A percentile compares a stretch with the other conserved stretches of the same genome.
phyloP scores from a whole-genome alignment of 2,113 vertebrate genomes.

The Diadophis punctatus region DNA sequence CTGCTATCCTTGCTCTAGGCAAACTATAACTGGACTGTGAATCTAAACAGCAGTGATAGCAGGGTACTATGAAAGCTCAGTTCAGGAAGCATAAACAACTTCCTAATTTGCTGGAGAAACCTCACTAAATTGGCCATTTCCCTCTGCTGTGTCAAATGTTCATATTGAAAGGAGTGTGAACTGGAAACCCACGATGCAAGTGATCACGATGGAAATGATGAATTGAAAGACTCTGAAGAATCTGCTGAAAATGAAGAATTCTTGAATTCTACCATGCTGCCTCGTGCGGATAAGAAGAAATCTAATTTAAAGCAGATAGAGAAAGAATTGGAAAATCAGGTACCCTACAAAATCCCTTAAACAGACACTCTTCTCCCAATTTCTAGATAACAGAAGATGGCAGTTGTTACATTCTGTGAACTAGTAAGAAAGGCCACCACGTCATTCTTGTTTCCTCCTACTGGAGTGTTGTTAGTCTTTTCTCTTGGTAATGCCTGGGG shows the following conservation, averaged over 20 bases:
- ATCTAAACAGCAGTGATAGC: neutral
- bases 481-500: neutral
- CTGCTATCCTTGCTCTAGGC: neutral
- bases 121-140: neutral
- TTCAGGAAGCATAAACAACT: neutral
- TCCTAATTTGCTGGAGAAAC: neutral
- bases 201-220: conserved; percentile 76
- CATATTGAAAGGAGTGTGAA: conserved; percentile 74
- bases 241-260: conserved; percentile 69
- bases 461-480: neutral
- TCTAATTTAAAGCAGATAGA: conserved; percentile 59
- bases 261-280: conserved; percentile 65
- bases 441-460: neutral
- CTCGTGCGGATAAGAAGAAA: conserved; percentile 63
- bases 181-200: conserved; percentile 75
- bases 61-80: neutral
- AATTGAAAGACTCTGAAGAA: conserved; percentile 74
- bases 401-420: neutral
- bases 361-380: neutral
- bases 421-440: neutral
- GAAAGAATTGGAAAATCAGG: conserved; percentile 73
- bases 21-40: neutral
- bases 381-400: neutral
- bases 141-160: conserved; percentile 57
- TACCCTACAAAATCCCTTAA: conserved; percentile 47